Base-by-base conservation (phyloP, 2,888 invertebrate species). In the Bellardia bayeri region DNA sequence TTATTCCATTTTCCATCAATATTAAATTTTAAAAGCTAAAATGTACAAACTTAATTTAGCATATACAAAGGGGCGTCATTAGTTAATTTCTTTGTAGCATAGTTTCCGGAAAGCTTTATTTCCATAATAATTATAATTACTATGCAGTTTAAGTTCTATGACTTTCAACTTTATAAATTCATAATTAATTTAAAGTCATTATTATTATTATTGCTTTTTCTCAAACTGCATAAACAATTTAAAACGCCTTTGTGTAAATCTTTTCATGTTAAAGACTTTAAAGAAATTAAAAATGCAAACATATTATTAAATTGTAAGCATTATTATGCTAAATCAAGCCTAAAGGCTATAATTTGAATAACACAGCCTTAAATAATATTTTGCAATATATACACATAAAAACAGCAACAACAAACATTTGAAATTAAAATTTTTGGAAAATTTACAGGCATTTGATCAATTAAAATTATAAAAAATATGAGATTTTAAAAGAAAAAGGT, bases 391-490 rank as follows among this genome's bases (percentile, higher is more conserved):
- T 45, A 45, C 45, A 11, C 7, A 51, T 7, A 14, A n/a, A 13
- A 4, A 51, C 11, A 56, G 14, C 23, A 33, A 13, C 23, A 16
- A 56, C 3, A 56, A 56, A 30, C 11, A 49, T 45, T 58, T 16
- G 5, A 49, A 69, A 45, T 68, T 23, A 33, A 66, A 74, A 40
- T 51, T 74, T 58, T 51, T 23, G 54, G 16, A 54, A 16, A 54
- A 58, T 58, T 58, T 2, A 13, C 11, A 69, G 42, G 42, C 16
- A 71, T 63, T 51, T 54, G 63, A 71, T 83, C 69, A 83, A 69
- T 68, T 66, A 75, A 75, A 82, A 75, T 61, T 80, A 1, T 11
- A 13, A 7, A 56, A 49, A 49, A 58, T 30, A 13, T 58, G 63
- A 61, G 5, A 37, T 4, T 6, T 6, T 37, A 6, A 37, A 37